These are phyloP conservation scores for Epistrophe eligans DNA, from an alignment of 2,888 invertebrate genomes.

Conservation along the genomic window DNA sequence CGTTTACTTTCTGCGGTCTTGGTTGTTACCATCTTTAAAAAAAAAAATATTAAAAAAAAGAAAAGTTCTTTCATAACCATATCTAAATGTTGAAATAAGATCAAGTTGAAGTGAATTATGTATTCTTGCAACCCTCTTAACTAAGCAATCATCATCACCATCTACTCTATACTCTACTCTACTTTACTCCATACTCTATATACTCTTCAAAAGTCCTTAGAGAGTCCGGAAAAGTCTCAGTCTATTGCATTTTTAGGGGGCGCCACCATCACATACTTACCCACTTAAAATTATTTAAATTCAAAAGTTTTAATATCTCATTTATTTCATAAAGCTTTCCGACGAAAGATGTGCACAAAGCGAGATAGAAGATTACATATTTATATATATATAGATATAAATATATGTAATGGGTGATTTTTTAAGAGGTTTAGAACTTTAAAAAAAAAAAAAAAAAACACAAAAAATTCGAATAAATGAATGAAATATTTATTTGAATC, in stretches of 20 bases:
- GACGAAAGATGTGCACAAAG: constrained; percentile 42
- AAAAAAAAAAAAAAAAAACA: no score
- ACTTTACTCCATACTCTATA: no score
- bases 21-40: constrained; percentile 5
- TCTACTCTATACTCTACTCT: constrained; percentile 7
- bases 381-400: background rate
- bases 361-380: constrained; percentile 25
- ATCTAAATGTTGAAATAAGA: constrained; percentile 47
- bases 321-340: constrained; percentile 66
- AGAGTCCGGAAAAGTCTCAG: constrained; percentile 46
- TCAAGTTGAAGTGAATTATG: constrained; percentile 57
- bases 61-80: constrained; percentile 31
- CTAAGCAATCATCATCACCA: constrained; percentile 70
- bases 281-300: constrained; percentile 76
- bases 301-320: constrained; percentile 74
- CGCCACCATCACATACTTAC: constrained; percentile 57
- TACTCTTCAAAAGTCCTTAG: constrained; percentile 13
- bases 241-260: constrained; percentile 60
- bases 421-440: no score
- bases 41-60: background rate
- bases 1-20: constrained; percentile 35
- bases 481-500: no score
- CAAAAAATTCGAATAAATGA: no score
- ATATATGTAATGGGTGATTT: no score
- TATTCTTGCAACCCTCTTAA: constrained; percentile 49